These are phyloP conservation scores for Lingula anatina DNA, from an alignment of 2,888 invertebrate species.

Conservation along the genomic window DNA sequence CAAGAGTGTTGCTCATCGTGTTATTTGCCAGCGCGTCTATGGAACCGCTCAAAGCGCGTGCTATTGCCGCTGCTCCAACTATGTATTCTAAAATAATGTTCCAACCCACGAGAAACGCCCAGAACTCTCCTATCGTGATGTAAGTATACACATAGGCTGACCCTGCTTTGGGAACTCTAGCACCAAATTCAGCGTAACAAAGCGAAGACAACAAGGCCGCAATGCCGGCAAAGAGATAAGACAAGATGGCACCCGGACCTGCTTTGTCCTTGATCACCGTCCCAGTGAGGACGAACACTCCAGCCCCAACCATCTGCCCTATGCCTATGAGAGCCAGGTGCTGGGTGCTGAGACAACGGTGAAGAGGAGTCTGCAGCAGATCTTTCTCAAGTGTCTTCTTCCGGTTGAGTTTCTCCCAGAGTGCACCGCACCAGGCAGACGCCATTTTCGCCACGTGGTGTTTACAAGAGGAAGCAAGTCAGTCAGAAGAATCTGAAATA, in stretches of 20 bases:
- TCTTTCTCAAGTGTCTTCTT: constrained; percentile 38
- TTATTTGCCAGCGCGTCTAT: constrained; percentile 51
- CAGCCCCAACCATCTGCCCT: too few species aligned
- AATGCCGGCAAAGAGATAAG: constrained; percentile 63
- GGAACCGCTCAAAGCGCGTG: constrained; percentile 53
- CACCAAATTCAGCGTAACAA: constrained; percentile 50
- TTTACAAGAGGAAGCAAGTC: too few species aligned
- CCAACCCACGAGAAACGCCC: constrained; percentile 85
- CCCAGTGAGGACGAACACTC: too few species aligned
- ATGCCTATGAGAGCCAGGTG: constrained; percentile 86
- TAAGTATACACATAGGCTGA: constrained; percentile 91
- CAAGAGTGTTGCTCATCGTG: constrained; percentile 50
- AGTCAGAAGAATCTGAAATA: too few species aligned
- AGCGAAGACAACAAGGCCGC: constrained; percentile 54
- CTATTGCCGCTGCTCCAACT: constrained; percentile 58
- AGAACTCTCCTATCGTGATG: constrained; percentile 84
- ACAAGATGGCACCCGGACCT: constrained; percentile 54
- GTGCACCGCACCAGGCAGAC: too few species aligned
- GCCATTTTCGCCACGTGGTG: too few species aligned
- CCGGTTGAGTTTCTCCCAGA: constrained; percentile 26
- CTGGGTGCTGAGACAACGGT: constrained; percentile 70
- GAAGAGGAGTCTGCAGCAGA: constrained; percentile 31
- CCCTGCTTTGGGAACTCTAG: constrained; percentile 54
- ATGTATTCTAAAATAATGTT: constrained; percentile 63
- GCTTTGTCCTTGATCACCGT: constrained; percentile 57